Percentiles rank a stretch among this genome's conserved stretches.
Evolutionary conservation across 2,888 invertebrate genomes (phyloP).

Genomic region (Thymelicus lineola): DNA sequence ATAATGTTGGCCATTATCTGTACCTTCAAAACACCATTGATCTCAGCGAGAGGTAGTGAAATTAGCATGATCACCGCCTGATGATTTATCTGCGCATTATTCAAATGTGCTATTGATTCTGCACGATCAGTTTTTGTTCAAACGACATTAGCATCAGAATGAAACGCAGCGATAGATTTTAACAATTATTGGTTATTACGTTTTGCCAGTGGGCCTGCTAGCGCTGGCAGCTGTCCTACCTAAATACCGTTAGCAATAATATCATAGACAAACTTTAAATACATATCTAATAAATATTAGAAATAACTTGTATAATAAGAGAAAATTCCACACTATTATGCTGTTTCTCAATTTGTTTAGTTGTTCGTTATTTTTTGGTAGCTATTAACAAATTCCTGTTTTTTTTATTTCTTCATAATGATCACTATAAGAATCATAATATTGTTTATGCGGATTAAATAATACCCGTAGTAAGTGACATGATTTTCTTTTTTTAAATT

Average conservation of each 20-base stretch:
- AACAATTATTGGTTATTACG: conserved; percentile 54
- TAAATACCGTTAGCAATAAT: neutral
- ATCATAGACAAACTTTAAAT: neutral
- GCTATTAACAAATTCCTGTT: no score
- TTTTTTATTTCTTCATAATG: no score
- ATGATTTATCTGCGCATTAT: conserved; percentile 76
- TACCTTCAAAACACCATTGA: conserved; percentile 33
- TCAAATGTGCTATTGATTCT: conserved; percentile 67
- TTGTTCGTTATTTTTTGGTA: no score
- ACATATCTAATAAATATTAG: no score
- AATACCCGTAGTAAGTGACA: no score
- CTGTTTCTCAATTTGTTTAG: no score
- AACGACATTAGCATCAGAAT: conserved; percentile 70
- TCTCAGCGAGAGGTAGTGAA: conserved; percentile 54
- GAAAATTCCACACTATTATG: no score
- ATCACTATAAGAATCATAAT: no score
- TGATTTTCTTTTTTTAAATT: no score
- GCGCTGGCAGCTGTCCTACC: conserved; percentile 50
- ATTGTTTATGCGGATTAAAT: no score
- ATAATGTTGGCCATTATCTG: conserved; percentile 8
- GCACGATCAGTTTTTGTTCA: conserved; percentile 65
- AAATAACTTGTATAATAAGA: no score
- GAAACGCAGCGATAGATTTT: conserved; percentile 44
- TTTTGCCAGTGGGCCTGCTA: conserved; percentile 49
- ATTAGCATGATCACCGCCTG: conserved; percentile 59